A percentile compares a stretch with the other conserved stretches of the same genome.
These are phyloP conservation scores for Leptoteleia sp. DNA, from an alignment of 1,140 invertebrate species.

Conservation along the genomic window DNA sequence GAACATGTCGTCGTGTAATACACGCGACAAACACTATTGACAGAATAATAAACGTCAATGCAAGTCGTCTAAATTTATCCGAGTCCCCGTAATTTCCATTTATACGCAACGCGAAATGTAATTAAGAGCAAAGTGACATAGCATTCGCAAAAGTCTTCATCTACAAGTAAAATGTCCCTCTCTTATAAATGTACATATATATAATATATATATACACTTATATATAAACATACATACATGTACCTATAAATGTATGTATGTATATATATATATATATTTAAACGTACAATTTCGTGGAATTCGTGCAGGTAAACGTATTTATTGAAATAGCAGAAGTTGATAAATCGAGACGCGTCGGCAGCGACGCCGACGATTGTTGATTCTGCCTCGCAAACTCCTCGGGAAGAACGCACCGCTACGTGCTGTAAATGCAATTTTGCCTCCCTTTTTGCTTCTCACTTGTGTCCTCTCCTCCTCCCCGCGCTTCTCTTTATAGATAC, in stretches of 20 bases:
- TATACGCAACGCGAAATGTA: constrained; percentile 41
- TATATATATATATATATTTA: not conserved
- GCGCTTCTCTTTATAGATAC: constrained; percentile 19
- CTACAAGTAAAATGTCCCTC: constrained; percentile 43
- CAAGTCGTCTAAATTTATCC: constrained; percentile 23
- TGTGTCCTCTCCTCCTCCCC: no score
- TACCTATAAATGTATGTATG: no score
- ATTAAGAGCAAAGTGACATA: constrained; percentile 41
- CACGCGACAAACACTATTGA: constrained; percentile 15
- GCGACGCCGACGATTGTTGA: constrained; percentile 39
- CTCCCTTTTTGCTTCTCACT: constrained; percentile 41
- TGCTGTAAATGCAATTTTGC: constrained; percentile 42
- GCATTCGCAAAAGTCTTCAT: constrained; percentile 42
- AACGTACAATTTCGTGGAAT: constrained; percentile 6
- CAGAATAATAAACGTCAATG: constrained; percentile 26
- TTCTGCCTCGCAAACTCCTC: constrained; percentile 28
- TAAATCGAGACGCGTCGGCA: constrained; percentile 42
- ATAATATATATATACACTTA: no score
- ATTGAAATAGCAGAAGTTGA: constrained; percentile 46
- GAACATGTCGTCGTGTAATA: no score
- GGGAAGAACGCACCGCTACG: constrained; percentile 31
- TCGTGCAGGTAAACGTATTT: constrained; percentile 42
- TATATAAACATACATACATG: no score
- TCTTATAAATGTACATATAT: constrained; percentile 41
- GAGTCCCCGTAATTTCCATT: constrained; percentile 34